Conservation (phyloP, 2,888 invertebrate genomes). For the Ctena decussata region DNA sequence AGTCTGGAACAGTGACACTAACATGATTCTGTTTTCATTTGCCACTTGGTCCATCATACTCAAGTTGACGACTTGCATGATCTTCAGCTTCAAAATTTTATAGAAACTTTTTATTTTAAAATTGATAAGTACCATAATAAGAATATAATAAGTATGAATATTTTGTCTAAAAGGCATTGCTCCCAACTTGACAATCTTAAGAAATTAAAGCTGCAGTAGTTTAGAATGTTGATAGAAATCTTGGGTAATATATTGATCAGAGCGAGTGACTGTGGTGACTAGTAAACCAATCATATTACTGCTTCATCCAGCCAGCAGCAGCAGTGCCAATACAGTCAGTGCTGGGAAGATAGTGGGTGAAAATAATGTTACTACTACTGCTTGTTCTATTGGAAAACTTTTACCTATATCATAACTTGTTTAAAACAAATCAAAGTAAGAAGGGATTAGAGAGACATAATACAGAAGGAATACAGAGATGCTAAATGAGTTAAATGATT, state of each 20-base stretch:
- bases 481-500: background rate
- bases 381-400: constrained; percentile 2
- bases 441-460: constrained; percentile 1
- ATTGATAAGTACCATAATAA: too few species aligned
- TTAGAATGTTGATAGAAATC: too few species aligned
- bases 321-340: background rate
- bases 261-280: background rate
- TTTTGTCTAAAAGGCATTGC: too few species aligned
- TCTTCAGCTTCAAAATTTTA: too few species aligned
- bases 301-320: background rate
- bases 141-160: too few species aligned
- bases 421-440: background rate
- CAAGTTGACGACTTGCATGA: too few species aligned
- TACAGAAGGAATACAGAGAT: background rate
- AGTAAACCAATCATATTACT: background rate
- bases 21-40: too few species aligned
- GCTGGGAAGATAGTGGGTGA: background rate
- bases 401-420: constrained; percentile 5
- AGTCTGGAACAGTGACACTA: too few species aligned
- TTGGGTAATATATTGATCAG: background rate
- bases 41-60: too few species aligned
- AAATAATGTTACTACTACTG: background rate
- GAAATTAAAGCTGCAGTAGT: too few species aligned
- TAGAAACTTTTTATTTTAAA: too few species aligned
- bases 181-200: too few species aligned